These are phyloP conservation scores for Eurosta solidaginis DNA, from an alignment of 1,140 invertebrate genomes.

Conservation along the genomic window DNA sequence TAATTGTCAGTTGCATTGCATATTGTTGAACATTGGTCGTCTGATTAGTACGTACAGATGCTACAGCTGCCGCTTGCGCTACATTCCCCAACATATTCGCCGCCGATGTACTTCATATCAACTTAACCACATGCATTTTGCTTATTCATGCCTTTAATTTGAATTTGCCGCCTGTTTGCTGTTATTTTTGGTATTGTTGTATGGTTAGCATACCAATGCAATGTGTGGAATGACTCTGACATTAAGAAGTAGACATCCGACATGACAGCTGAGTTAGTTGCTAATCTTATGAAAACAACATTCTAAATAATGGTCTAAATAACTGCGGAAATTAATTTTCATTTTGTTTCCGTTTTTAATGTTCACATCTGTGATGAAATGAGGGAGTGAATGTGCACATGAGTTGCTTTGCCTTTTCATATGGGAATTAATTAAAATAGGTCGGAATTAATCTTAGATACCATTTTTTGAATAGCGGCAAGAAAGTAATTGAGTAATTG, in stretches of 20 bases:
- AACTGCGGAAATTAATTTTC: neutral
- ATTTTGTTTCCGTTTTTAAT: slow-evolving; percentile 14
- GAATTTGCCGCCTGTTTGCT: neutral
- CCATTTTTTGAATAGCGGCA: too few relatives aligned
- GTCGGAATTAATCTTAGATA: too few relatives aligned
- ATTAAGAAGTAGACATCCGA: neutral
- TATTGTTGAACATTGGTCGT: neutral
- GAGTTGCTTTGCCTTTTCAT: neutral
- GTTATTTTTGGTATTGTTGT: neutral
- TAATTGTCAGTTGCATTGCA: neutral
- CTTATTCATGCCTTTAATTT: neutral
- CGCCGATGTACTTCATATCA: too few relatives aligned
- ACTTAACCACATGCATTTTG: neutral
- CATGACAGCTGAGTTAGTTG: neutral
- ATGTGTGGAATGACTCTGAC: neutral
- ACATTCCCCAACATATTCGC: too few relatives aligned
- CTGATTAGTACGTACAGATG: too few relatives aligned
- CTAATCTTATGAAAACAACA: slow-evolving; percentile 25
- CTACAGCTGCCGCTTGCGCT: neutral
- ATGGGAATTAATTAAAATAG: neutral
- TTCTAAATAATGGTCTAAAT: too few relatives aligned
- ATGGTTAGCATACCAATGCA: neutral
- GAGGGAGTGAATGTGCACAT: neutral
- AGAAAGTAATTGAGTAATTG: too few relatives aligned
- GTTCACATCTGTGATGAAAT: slow-evolving; percentile 15